Percentiles rank a stretch among this genome's conserved stretches.
phyloP scores from a whole-genome alignment of 2,113 vertebrate species.

The Cyprinus carpio region DNA sequence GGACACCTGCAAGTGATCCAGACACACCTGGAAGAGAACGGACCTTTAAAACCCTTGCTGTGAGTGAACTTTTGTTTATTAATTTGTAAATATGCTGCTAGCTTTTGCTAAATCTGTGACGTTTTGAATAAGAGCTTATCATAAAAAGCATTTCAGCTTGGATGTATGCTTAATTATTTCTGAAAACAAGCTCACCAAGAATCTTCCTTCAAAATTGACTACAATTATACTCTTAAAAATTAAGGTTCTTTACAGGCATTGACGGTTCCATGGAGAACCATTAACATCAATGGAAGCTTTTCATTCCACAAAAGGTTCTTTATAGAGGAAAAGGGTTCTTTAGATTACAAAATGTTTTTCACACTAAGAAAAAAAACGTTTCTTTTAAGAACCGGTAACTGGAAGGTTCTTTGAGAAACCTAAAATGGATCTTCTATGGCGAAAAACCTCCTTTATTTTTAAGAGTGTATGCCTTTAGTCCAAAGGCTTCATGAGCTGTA shows the following conservation, averaged over 20 bases:
- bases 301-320: no score
- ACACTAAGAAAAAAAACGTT: no score
- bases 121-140: neutral
- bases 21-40: conserved; percentile 77
- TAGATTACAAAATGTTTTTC: no score
- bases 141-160: neutral
- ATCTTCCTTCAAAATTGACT: neutral
- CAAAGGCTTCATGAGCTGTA: neutral
- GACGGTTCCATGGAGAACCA: no score
- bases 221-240: neutral
- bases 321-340: no score
- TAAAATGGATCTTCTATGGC: no score
- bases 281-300: no score
- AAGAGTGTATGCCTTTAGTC: neutral
- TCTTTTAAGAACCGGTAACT: no score
- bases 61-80: conserved; percentile 65
- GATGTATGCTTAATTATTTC: neutral
- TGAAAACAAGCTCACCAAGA: neutral
- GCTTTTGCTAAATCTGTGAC: neutral
- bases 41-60: conserved; percentile 73
- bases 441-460: no score
- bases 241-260: no score
- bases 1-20: conserved; percentile 81
- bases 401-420: no score
- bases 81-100: neutral